Evolutionary conservation across 2,113 vertebrate genomes (phyloP), one percentile per base, ranked within the genome.

Genomic region (Elephantulus edwardii): DNA sequence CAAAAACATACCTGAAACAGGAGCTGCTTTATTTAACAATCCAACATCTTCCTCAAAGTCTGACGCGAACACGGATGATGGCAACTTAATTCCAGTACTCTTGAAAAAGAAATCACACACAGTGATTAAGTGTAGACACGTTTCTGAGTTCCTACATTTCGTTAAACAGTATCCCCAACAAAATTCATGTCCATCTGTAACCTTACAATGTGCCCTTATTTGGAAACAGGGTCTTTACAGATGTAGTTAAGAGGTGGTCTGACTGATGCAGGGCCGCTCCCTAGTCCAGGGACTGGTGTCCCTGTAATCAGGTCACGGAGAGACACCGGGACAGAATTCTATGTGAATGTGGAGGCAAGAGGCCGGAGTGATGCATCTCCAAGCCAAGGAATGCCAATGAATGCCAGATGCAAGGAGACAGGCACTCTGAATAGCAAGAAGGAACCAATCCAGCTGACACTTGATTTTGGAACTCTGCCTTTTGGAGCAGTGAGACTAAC

Each of bases 1-100:
- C 22, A 50, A 83, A 10, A 81, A 93, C 90, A 82, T 96, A 99
- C 99, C 99, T 98, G 98, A 98, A 96, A 99, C 92, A 1, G 99
- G 99, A 94, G 99, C 99, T 33, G 99, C 99, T 98, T 99, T 99
- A 97, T 99, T 99, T 96, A 99, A 98, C 35, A 99, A 97, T 81
- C 99, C 99, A 33, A 99, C 98, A 81, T 99, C 98, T 95, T 99
- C 99, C 95, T 99, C 99, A 97, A 99, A 99, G 93, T 99, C 99
- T 1, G 99, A 99, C 50, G 99, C 99, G 92, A 99, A 99, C 78
- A 99, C 99, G 0, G 99, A 99, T 0, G 99, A 99, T 19, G 99
- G 99, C 91, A 99, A 97, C 7, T 98, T 98, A 97, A 99, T 98
- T 62, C 97, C 97, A 5, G 97, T 89, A 13, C 89, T 97, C 99